Evolutionary conservation across 2,113 vertebrate species (phyloP), one percentile per base, ranked within the genome.

Genomic region (Picathartes gymnocephalus): DNA sequence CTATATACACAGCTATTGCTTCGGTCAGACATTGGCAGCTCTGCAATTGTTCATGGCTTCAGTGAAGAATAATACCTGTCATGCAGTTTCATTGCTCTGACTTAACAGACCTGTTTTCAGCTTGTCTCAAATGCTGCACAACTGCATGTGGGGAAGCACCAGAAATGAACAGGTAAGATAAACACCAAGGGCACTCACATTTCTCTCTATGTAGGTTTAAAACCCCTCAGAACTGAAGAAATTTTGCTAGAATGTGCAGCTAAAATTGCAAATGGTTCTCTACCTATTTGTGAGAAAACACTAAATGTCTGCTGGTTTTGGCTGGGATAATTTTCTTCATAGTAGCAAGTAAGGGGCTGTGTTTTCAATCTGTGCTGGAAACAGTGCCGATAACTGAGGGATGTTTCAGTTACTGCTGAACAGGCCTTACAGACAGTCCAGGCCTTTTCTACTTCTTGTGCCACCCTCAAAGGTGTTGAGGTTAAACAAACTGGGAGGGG

Each of bases 1-100:
- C 94, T 95, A 33, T 74, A 96, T 79, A 83, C 97, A 96, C 82
- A 96, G 95, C 92, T 97, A 97, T 98, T 98, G 97, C 97, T 98
- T 97, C 82, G 95, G 96, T 84, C 79, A 97, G 96, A 97, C 83
- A 31, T 86, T 44, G 86, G 95, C 87, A 97, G 95, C 80, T 95
- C 40, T 66, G 89, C 95, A 86, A 96, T 96, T 96, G 96, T 96
- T 98, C 95, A 96, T 23, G 68, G 92, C 47, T 81, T 86, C 82
- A 31, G 87, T 97, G 94, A 98, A 95, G 96, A 97, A 97, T 93
- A 96, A 92, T 8, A 70, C 88, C 88, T 96, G 96, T 96, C 97
- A 97, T 6, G 33, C 27, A n/a, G 87, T 93, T 94, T 48, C 86
- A 97, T 65, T 78, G 90, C 84, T 90, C 62, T 1, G 1, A 86